A percentile compares a stretch with the other conserved stretches of the same genome.
Conservation (phyloP, 2,113 vertebrate species). For the Nothobranchius kuhntae region DNA sequence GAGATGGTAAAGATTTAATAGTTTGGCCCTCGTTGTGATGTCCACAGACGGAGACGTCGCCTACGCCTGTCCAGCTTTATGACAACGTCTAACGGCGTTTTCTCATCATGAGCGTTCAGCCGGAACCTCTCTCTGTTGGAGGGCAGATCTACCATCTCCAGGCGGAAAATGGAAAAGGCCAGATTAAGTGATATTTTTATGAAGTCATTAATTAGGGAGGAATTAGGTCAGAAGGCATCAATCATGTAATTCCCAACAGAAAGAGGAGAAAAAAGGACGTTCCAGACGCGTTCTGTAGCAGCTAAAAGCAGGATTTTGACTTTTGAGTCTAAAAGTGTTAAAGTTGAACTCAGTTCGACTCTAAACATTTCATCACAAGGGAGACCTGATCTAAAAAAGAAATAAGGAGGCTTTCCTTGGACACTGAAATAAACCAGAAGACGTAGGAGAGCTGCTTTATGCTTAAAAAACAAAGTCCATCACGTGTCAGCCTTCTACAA, state of each 20-base stretch:
- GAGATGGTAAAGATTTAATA: neutral
- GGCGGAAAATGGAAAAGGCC: slow-evolving; percentile 25
- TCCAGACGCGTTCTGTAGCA: too few relatives aligned
- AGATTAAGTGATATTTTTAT: slow-evolving; percentile 38
- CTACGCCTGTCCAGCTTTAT: slow-evolving; percentile 20
- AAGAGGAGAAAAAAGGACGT: neutral
- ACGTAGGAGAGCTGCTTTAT: too few relatives aligned
- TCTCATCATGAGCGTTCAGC: slow-evolving; percentile 2
- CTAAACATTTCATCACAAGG: too few relatives aligned
- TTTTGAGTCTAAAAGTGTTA: too few relatives aligned
- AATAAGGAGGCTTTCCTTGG: too few relatives aligned
- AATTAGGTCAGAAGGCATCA: slow-evolving; percentile 16
- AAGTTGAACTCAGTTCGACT: too few relatives aligned
- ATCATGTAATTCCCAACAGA: neutral
- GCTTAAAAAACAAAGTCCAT: too few relatives aligned
- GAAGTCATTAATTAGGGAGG: slow-evolving; percentile 22
- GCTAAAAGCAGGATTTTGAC: too few relatives aligned
- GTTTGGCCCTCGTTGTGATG: neutral
- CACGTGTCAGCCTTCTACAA: too few relatives aligned
- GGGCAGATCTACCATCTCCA: slow-evolving; percentile 20
- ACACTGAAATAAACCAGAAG: too few relatives aligned
- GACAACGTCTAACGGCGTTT: neutral
- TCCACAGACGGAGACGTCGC: neutral
- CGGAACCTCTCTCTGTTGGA: slow-evolving; percentile 1
- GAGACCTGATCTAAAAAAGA: too few relatives aligned